Evolutionary conservation across 2,888 invertebrate species (phyloP), one percentile per base, ranked within the genome.

Genomic region (Cataglyphis livida): DNA sequence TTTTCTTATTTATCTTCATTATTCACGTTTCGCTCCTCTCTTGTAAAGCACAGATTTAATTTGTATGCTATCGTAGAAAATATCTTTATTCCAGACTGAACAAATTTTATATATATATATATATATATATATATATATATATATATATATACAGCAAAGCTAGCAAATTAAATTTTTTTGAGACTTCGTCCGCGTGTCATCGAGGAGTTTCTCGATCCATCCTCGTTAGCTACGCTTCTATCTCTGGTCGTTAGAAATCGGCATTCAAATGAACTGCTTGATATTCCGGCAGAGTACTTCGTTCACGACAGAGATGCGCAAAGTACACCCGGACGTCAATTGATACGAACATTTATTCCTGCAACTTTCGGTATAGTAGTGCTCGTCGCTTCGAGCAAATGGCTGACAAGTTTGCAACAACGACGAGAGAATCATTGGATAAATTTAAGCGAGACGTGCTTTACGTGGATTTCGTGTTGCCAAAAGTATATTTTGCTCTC

Each of bases 241-340:
- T 66, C 64, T 44, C 44, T 54, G 65, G 65, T 54, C 44, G 51
- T 38, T 64, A 21, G 35, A 35, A 76, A 73, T 74, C 51, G 66
- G 44, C 61, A 65, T 79, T 41, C 78, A 61, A 79, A 83, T 70
- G 65, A 78, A 83, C 78, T 83, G 57, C 18, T 83, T 78, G 78
- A 83, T 78, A 78, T 78, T 78, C 78, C 65, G 57, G 18, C 15
- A 7, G 32, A 35, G 54, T 35, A n/a, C 18, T 48, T 25, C 44
- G 61, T 62, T 64, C 64, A 73, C 41, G 81, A 44, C 51, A 38
- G 81, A 74, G 35, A 74, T 81, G 48, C 74, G 51, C 61, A 12
- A 73, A 41, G 61, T 54, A 44, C 66, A 44, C 62, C 41, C 64
- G 64, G 65, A 73, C 41, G 48, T 21, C 74, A 65, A 75, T 75